Conservation (phyloP, 2,888 invertebrate genomes). For the Acronicta alni region DNA sequence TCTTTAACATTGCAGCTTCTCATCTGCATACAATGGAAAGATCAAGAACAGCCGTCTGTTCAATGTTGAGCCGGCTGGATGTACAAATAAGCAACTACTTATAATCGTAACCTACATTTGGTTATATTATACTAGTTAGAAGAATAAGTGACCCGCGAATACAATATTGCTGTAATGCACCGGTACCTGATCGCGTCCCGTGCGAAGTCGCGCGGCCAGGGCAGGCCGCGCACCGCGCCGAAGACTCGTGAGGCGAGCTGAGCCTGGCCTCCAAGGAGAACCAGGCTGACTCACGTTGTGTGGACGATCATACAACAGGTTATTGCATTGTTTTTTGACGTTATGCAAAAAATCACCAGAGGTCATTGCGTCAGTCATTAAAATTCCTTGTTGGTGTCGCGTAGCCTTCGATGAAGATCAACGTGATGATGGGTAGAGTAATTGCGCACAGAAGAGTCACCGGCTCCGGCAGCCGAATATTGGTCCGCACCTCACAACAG, state of each 20-base stretch:
- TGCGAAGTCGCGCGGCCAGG: conserved; percentile 19
- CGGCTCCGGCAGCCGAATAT: neutral
- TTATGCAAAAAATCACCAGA: conserved; percentile 73
- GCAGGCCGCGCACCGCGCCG: conserved; percentile 4
- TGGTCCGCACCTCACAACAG: conserved; percentile 4
- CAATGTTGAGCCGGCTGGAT: conserved; percentile 10
- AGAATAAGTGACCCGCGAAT: conserved; percentile 51
- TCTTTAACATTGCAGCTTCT: conserved; percentile 42
- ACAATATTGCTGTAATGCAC: conserved; percentile 45
- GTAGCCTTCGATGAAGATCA: conserved; percentile 65
- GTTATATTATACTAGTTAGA: conserved; percentile 34
- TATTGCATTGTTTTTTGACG: conserved; percentile 72
- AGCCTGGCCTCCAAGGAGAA: conserved; percentile 59
- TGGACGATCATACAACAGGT: conserved; percentile 70
- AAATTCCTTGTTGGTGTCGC: conserved; percentile 64
- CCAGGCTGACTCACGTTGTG: conserved; percentile 65
- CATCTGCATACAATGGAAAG: conserved; percentile 59
- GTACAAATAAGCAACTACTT: conserved; percentile 33
- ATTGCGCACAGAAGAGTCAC: conserved; percentile 14
- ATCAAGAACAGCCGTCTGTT: conserved; percentile 50
- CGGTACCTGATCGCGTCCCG: conserved; percentile 34
- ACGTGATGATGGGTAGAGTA: conserved; percentile 46
- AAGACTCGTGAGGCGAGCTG: conserved; percentile 20
- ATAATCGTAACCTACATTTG: conserved; percentile 56
- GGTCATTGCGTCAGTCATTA: conserved; percentile 81